Evolutionary conservation across 2,113 vertebrate genomes (phyloP), one percentile per base, ranked within the genome.

Genomic region (Jaculus jaculus): DNA sequence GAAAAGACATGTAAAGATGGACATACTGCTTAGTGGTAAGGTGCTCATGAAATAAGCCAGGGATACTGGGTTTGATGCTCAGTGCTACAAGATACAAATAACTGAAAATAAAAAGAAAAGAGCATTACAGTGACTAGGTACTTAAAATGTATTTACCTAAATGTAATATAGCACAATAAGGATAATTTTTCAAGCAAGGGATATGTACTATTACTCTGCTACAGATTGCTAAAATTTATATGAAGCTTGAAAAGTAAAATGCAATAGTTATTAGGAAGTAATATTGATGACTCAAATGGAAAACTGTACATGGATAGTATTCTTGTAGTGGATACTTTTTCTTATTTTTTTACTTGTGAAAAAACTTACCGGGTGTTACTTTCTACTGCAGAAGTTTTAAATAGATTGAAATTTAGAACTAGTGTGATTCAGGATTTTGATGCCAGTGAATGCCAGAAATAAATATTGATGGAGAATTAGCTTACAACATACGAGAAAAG

Each of bases 161-260:
- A 65, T 28, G 66, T 75, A 80, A 20, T 20, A 47, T 0, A 65
- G 4, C 15, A 63, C 21, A 83, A 79, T 71, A 63, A 1, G 5
- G 51, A 58, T 58, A 11, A 69, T 84, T 28, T 86, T 39, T 1
- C 9, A 20, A 90, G 81, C 7, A 69, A 47, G 4, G 2, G 7
- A 65, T 75, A 81, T 77, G 68, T 78, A 42, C 20, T 83, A 58
- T 20, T 54, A 1, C 18, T 89, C 80, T 90, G 3, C 21, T 87
- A 84, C 20, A 61, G 26, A 28, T 65, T 61, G 7, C 26, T 83
- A 78, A 71, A 54, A 20, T 34, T 37, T 3, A 3, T 58, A 18
- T 39, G 12, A 83, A 80, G 5, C 61, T 79, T 30, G 82, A 71
- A 95, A 77, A 73, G n/a, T 30, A 26, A 83, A 28, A 34, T 69